Evolutionary conservation across 2,797 vertebrate genomes (phyloP).

Genomic region (Premnoplex brunnescens): DNA sequence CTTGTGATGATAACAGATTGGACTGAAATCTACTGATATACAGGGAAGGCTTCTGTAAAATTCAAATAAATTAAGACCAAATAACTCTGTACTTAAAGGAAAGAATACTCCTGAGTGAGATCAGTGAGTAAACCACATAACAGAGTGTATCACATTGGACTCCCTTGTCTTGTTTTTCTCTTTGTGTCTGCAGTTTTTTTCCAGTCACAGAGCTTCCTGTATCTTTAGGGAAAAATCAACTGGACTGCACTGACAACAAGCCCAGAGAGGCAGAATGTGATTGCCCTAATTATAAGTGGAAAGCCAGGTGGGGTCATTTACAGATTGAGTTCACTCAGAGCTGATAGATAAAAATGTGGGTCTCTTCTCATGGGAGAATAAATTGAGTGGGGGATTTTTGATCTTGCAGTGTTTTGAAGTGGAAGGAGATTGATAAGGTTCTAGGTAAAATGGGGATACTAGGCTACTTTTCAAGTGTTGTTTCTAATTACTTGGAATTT

Average conservation of each 20-base stretch:
- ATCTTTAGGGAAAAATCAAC: background rate
- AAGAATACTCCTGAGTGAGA: background rate
- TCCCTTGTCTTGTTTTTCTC: background rate
- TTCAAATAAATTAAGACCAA: background rate
- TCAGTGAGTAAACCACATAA: fast-evolving
- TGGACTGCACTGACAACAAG: background rate
- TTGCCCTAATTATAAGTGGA: background rate
- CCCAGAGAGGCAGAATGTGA: background rate
- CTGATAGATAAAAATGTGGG: background rate
- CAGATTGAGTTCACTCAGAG: background rate
- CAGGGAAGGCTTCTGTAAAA: background rate
- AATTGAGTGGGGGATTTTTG: background rate
- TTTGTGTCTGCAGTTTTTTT: background rate
- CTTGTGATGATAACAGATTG: background rate
- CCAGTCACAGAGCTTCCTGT: background rate
- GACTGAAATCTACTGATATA: background rate
- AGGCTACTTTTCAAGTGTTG: background rate
- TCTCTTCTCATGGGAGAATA: background rate
- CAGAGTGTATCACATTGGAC: background rate
- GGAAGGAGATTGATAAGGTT: background rate
- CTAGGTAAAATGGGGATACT: fast-evolving
- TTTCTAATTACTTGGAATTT: background rate
- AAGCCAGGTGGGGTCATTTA: background rate
- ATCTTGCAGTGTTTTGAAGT: background rate
- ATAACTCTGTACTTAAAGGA: background rate